Evolutionary conservation across 2,113 vertebrate genomes (phyloP), one percentile per base, ranked within the genome.

Genomic region (Laticauda colubrina): DNA sequence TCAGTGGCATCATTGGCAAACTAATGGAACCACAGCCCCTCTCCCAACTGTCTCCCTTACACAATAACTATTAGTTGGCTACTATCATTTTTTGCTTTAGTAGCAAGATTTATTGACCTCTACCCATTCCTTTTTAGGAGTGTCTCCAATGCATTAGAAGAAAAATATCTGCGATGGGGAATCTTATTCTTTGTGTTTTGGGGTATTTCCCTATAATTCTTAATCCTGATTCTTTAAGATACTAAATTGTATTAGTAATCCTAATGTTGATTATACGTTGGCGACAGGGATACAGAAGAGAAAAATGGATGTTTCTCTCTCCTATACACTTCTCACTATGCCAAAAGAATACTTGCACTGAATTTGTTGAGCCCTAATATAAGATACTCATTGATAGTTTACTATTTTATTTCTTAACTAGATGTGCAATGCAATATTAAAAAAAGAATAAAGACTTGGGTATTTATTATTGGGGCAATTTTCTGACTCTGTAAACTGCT

Each of bases 341-440:
- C 5, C 24, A 87, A 51, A 51, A 87, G 34, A 43, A 45, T 39
- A 85, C 34, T 23, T 85, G 81, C 12, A 87, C 26, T 51, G 24
- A 26, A 24, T 48, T 87, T 87, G 23, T 48, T 5, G 21, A 39
- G 21, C 54, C 87, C 87, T 89, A 89, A 89, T 59, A 39, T 45
- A 57, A 89, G 88, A 89, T 23, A 1, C 5, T 89, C 53, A 18
- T 29, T 57, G 15, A 56, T 89, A 39, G 95, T 48, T 12, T 93
- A 94, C 5, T 81, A 91, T 94, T 93, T 39, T 53, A 95, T 94
- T 95, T 59, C 86, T 96, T 96, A 94, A 95, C 96, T 95, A 93
- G 93, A 45, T 24, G 93, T 59, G 90, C 92, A 93, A 24, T 59
- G 53, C 23, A 57, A 26, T 85, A 55, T 81, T 81, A 90, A 91